Evolutionary conservation across 2,113 vertebrate genomes (phyloP).

Genomic region (Pagrus major): DNA sequence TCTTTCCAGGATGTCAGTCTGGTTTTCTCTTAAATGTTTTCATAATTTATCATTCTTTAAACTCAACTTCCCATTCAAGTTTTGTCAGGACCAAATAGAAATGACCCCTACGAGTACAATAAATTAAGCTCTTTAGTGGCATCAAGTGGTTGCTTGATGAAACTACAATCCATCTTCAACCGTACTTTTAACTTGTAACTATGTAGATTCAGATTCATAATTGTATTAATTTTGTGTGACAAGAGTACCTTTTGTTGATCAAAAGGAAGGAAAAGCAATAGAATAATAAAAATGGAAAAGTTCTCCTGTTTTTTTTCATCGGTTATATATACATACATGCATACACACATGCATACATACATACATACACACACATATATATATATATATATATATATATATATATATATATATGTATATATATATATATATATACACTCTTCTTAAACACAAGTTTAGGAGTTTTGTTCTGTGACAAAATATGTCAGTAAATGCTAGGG

Average conservation of each 20-base stretch:
- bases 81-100: background rate
- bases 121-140: background rate
- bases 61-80: background rate
- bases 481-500: too few relatives aligned
- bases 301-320: background rate
- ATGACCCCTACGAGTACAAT: background rate
- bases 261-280: conserved; percentile 16
- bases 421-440: too few relatives aligned
- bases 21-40: background rate
- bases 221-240: background rate
- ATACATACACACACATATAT: too few relatives aligned
- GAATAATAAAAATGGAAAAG: background rate
- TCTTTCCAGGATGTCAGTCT: too few relatives aligned
- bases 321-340: too few relatives aligned
- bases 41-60: background rate
- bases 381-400: too few relatives aligned
- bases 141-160: background rate
- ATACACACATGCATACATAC: too few relatives aligned
- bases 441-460: too few relatives aligned
- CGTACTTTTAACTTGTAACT: background rate
- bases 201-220: background rate
- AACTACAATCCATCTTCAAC: background rate
- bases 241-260: conserved; percentile 21
- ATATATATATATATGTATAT: too few relatives aligned
- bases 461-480: too few relatives aligned